phyloP scores from a whole-genome alignment of 1,140 invertebrate species.

The Nebria ingens region DNA sequence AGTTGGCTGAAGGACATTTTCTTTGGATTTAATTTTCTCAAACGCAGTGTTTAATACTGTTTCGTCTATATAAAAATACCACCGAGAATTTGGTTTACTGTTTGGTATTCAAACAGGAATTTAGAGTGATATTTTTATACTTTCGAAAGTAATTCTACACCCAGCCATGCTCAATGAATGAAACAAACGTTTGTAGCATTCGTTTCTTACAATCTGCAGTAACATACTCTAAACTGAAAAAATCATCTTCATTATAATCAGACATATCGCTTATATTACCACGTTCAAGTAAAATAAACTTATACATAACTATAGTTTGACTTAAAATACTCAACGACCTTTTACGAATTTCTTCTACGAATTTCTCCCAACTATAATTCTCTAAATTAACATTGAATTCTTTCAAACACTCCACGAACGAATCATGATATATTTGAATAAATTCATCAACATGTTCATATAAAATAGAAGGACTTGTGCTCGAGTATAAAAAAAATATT shows the following conservation, averaged over 20 bases:
- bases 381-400: conserved; percentile 7
- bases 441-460: conserved; percentile 6
- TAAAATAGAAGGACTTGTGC: conserved; percentile 9
- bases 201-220: not conserved
- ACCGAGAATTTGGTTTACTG: no score
- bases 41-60: no score
- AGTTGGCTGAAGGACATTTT: no score
- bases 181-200: not conserved
- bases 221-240: not conserved
- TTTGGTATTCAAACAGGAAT: no score
- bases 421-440: conserved; percentile 8
- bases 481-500: conserved; percentile 23
- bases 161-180: not conserved
- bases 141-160: no score
- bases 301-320: not conserved
- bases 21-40: no score
- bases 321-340: not conserved
- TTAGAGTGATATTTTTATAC: no score
- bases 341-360: conserved; percentile 8
- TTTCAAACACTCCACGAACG: conserved; percentile 10
- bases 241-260: not conserved
- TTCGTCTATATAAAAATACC: no score
- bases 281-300: not conserved
- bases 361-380: not conserved
- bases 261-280: not conserved